Evolutionary conservation across 1,140 invertebrate species (phyloP).

Genomic region (Anastrepha obliqua): DNA sequence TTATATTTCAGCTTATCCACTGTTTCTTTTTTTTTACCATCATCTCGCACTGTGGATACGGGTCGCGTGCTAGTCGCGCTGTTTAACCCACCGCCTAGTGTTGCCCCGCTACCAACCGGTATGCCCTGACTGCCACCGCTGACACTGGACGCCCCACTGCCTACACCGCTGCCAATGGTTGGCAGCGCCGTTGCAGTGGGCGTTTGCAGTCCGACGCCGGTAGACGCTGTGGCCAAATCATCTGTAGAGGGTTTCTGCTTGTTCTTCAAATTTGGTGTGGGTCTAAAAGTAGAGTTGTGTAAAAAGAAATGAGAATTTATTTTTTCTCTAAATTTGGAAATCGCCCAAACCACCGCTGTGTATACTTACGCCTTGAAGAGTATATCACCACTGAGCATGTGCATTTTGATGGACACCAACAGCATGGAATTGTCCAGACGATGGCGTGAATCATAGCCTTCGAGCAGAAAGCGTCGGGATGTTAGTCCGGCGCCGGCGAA

Average conservation of each 20-base stretch:
- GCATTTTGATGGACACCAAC: constrained; percentile 91
- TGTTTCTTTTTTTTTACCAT: constrained; percentile 76
- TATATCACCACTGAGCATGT: constrained; percentile 95
- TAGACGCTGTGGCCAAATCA: constrained; percentile 65
- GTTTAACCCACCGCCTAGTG: constrained; percentile 73
- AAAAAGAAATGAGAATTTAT: constrained; percentile 55
- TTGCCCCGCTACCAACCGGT: constrained; percentile 63
- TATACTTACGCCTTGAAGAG: constrained; percentile 96
- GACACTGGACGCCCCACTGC: constrained; percentile 51
- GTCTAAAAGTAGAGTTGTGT: constrained; percentile 74
- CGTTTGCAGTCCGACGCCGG: constrained; percentile 73
- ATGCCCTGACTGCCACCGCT: constrained; percentile 70
- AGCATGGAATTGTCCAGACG: constrained; percentile 97
- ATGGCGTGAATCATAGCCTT: constrained; percentile 93
- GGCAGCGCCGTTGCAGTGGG: constrained; percentile 67
- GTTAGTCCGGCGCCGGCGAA: constrained; percentile 94
- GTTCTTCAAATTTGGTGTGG: constrained; percentile 82
- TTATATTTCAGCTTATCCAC: constrained; percentile 77
- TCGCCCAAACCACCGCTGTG: constrained; percentile 21
- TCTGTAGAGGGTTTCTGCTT: constrained; percentile 76
- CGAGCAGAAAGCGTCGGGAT: constrained; percentile 89
- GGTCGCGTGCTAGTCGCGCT: constrained; percentile 63
- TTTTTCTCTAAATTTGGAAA: background rate
- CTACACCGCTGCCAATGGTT: constrained; percentile 73
- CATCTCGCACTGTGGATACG: constrained; percentile 76